Evolutionary conservation across 2,888 invertebrate species (phyloP), one percentile per base, ranked within the genome.

Genomic region (Drosophila greeni): DNA sequence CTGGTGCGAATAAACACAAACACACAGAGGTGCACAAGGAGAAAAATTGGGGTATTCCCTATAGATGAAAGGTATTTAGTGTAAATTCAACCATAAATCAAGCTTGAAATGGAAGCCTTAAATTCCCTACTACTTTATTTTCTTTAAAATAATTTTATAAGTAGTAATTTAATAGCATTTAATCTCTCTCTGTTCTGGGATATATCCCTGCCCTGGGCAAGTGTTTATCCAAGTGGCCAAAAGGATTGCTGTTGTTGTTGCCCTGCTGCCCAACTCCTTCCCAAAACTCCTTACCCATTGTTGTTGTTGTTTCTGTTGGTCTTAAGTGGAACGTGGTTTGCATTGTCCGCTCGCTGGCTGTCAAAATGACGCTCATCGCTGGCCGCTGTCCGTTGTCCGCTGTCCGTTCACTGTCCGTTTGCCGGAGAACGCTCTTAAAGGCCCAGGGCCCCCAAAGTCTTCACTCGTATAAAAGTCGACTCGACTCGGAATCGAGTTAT

Each of bases 361-460:
- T 85, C 86, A 86, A 86, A 86, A 85, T 86, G 85, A 87, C 84
- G 86, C 85, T 78, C 80, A 66, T 77, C 82, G 59, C 39, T 36
- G 56, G 16, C 61, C 40, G 60, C 24, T 37, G 51, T 24, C 51
- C 72, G 34, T n/a, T 64, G 59, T 40, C 42, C 58, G 31, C 3
- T 34, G 34, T n/a, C 34, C 36, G 60, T 23, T 36, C 48, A 26
- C 34, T 39, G 54, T 47, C 34, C 65, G 48, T 55, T 53, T 49
- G 33, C 37, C 20, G 36, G 18, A 71, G 67, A 70, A 42, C 42
- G 24, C 71, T 71, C 58, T 52, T 43, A 47, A 40, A 20, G 18
- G 23, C 18, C 31, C 42, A 36, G 31, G 36, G 36, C 34, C 42
- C 47, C 34, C 64, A n/a, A 62, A 53, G 45, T 47, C 56, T 40